These are phyloP conservation scores for Phoebastria nigripes DNA, from an alignment of 2,797 vertebrate genomes.

Conservation along the genomic window DNA sequence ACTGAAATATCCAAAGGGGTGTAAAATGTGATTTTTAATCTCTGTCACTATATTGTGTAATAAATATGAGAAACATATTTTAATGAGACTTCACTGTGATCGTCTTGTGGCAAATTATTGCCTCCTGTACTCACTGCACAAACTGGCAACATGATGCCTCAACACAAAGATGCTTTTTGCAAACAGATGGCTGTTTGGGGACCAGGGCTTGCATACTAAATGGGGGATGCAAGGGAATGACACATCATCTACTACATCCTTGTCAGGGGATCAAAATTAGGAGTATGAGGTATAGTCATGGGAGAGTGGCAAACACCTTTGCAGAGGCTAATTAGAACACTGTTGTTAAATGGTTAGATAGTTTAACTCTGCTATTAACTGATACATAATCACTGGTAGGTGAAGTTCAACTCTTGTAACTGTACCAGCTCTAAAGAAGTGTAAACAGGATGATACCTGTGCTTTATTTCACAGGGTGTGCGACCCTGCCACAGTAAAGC, in stretches of 20 bases:
- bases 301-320: neutral
- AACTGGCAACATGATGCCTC: neutral
- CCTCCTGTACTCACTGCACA: neutral
- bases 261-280: neutral
- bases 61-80: neutral
- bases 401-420: neutral
- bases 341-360: neutral
- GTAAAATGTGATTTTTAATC: neutral
- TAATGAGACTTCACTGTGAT: neutral
- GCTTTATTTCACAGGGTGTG: neutral
- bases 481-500: neutral
- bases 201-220: neutral
- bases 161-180: neutral
- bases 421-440: neutral
- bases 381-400: neutral
- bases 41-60: neutral
- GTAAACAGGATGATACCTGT: neutral
- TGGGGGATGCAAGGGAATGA: neutral
- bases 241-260: neutral
- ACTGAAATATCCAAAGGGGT: neutral
- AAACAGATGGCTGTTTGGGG: neutral
- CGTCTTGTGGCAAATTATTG: neutral
- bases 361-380: neutral
- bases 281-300: neutral
- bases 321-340: neutral